A percentile compares a stretch with the other conserved stretches of the same genome.
These are phyloP conservation scores for Rhagonycha fulva DNA, from an alignment of 2,888 invertebrate genomes.

Conservation along the genomic window DNA sequence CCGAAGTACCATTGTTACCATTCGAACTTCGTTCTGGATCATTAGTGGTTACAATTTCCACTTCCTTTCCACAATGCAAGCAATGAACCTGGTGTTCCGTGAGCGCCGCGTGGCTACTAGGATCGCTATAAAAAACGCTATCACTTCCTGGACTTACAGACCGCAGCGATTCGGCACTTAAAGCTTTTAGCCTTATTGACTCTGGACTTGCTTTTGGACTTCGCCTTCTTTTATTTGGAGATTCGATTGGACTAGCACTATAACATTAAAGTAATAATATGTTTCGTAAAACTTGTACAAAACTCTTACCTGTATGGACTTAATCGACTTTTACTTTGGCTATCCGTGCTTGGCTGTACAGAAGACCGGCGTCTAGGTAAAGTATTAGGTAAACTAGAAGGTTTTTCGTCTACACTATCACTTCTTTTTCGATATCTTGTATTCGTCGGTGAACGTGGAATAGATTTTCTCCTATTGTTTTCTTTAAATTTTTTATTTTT, in stretches of 20 bases:
- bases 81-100: slow-evolving; percentile 67
- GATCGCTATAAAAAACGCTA: slow-evolving; percentile 87
- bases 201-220: slow-evolving; percentile 53
- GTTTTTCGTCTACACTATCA: slow-evolving; percentile 47
- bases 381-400: slow-evolving; percentile 55
- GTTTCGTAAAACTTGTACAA: background rate
- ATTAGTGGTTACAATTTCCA: slow-evolving; percentile 53
- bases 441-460: slow-evolving; percentile 63
- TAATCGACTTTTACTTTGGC: slow-evolving; percentile 34
- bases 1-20: slow-evolving; percentile 39
- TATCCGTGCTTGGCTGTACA: slow-evolving; percentile 51
- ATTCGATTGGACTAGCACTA: slow-evolving; percentile 57
- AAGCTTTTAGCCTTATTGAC: slow-evolving; percentile 68
- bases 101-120: slow-evolving; percentile 59
- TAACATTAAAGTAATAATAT: background rate
- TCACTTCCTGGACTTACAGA: slow-evolving; percentile 92
- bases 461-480: slow-evolving; percentile 68
- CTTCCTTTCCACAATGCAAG: slow-evolving; percentile 83
- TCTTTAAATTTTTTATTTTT: slow-evolving; percentile 67
- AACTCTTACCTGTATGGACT: slow-evolving; percentile 48
- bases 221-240: slow-evolving; percentile 51
- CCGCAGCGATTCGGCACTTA: slow-evolving; percentile 84
- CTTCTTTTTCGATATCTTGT: slow-evolving; percentile 47
- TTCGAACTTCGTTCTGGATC: slow-evolving; percentile 45
- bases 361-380: slow-evolving; percentile 66